Evolutionary conservation across 1,140 invertebrate species (phyloP), one percentile per base, ranked within the genome.

Genomic region (Meloidogyne chitwoodi): DNA sequence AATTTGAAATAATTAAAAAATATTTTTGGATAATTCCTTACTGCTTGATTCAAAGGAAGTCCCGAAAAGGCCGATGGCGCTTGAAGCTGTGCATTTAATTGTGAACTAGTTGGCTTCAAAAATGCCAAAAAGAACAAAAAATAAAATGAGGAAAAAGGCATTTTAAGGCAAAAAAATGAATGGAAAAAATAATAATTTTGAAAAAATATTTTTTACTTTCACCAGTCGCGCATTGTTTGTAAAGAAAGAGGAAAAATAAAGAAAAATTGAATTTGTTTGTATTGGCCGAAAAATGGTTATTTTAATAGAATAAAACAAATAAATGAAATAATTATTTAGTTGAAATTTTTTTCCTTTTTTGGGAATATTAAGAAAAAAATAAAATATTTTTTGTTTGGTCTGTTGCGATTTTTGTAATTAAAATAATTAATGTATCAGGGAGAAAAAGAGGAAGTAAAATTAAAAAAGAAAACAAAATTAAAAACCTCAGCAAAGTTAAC

Each of bases 21-120:
- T 6, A 8, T 38, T 38, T 38, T 38, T 8, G 0, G 8, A 38
- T 38, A 38, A 10, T 38, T 38, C 10, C 67, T 27, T 31, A 73
- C 70, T 29, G 70, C 70, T 73, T 73, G 70, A 12, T 73, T 73
- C 56, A 73, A 29, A 5, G 70, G 70, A 26, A 65, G 64, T 0
- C 56, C 4, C 11, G 70, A 19, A 12, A 31, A 73, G 2, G 70
- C 56, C 0, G 70, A 73, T 0, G 34, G 70, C 2, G 44, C 48
- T 22, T 14, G 19, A 10, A 73, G 34, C 38, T 63, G 70, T 8
- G 56, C 29, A 61, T 29, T 63, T 22, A 73, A 31, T 29, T 73
- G 48, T 73, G 44, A 65, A 34, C 1, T 63, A 24, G 26, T 56
- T 62, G 16, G 48, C 6, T 56, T 22, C 5, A 56, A 8, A 5